Conservation (phyloP, 2,888 invertebrate genomes). For the Drosophila formosana region DNA sequence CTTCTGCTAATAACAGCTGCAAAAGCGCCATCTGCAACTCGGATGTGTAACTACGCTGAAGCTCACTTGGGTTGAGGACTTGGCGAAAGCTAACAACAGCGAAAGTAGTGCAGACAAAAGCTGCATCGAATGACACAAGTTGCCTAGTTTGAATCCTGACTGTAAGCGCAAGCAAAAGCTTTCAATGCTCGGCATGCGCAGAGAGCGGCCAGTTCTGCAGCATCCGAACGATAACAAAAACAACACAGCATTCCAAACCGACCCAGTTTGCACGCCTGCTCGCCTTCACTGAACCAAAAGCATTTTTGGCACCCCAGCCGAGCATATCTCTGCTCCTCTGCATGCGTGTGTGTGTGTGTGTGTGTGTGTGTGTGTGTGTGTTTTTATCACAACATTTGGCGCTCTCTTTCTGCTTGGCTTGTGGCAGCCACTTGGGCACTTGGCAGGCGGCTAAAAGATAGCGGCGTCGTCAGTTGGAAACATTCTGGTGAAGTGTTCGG, state of each 20-base stretch:
- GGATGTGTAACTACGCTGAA: not conserved
- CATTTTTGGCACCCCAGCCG: conserved; percentile 46
- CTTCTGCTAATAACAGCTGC: conserved; percentile 6
- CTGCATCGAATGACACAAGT: too few relatives aligned
- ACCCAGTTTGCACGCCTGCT: conserved; percentile 55
- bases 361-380: conserved; percentile 27
- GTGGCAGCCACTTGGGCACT: conserved; percentile 14
- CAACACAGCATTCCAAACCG: conserved; percentile 16
- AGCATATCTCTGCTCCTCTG: conserved; percentile 37
- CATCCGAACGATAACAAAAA: conserved; percentile 36
- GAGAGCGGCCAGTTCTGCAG: conserved; percentile 50
- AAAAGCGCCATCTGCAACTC: conserved; percentile 9
- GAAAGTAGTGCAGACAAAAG: not conserved
- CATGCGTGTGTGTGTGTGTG: conserved; percentile 14
- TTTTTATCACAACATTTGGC: conserved; percentile 69
- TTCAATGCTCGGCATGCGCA: conserved; percentile 40
- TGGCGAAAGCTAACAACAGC: not conserved
- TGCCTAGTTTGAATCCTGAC: conserved; percentile 18
- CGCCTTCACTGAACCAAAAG: conserved; percentile 50
- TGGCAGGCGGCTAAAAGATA: conserved; percentile 55
- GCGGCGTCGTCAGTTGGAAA: conserved; percentile 76
- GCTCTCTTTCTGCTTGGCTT: conserved; percentile 21
- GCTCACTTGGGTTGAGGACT: conserved; percentile 14
- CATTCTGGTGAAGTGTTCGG: conserved; percentile 76
- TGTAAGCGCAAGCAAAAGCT: conserved; percentile 9